These are phyloP conservation scores for Heteronetta atricapilla DNA, from an alignment of 2,113 vertebrate genomes.

Conservation along the genomic window DNA sequence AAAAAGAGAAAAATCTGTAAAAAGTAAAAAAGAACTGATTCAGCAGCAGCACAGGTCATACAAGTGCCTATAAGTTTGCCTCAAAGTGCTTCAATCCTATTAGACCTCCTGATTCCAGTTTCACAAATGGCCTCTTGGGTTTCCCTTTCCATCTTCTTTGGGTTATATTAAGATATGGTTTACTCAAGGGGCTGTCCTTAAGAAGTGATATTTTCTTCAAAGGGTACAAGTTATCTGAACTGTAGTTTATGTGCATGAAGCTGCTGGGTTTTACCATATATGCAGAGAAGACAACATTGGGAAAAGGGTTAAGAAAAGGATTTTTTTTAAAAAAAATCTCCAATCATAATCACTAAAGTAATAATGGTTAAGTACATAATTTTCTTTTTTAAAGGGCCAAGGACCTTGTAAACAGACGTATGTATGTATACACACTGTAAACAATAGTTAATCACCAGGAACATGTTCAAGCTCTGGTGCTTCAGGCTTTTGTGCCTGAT, in stretches of 20 bases:
- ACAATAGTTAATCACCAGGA: not conserved
- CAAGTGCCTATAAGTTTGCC: not conserved
- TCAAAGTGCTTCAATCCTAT: not conserved
- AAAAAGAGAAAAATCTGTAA: not conserved
- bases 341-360: not conserved
- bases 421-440: not conserved
- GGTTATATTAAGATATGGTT: not conserved
- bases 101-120: not conserved
- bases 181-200: not conserved
- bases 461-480: not conserved
- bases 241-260: not conserved
- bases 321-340: not conserved
- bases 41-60: not conserved
- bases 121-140: not conserved
- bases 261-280: not conserved
- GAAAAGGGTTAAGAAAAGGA: not conserved
- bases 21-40: not conserved
- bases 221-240: not conserved
- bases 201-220: not conserved
- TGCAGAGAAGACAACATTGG: not conserved
- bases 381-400: not conserved
- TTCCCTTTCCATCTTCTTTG: not conserved
- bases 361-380: accelerated
- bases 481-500: not conserved
- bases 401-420: accelerated